phyloP scores from a whole-genome alignment of 2,113 vertebrate genomes.

The Silurus meridionalis region DNA sequence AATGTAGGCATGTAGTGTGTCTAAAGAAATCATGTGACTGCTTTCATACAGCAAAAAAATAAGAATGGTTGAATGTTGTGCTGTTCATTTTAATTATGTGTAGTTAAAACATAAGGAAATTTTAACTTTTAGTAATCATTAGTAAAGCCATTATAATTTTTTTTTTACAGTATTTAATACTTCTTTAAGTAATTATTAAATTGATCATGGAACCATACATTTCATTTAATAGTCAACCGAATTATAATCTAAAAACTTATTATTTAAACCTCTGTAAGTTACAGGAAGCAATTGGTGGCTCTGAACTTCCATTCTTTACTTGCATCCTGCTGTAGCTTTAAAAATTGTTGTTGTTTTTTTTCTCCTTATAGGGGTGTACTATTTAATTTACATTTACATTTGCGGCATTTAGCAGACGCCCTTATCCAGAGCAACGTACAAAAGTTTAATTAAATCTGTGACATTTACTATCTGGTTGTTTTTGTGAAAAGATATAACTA shows the following conservation, averaged over 20 bases:
- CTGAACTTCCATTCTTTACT: neutral
- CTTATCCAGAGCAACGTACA: no score
- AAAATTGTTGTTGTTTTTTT: neutral
- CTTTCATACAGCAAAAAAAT: slow-evolving; percentile 3
- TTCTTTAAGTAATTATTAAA: neutral
- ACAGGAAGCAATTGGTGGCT: neutral
- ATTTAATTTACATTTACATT: no score
- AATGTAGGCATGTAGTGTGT: slow-evolving; percentile 19
- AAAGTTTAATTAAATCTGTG: neutral
- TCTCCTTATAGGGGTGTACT: neutral
- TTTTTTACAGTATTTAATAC: no score
- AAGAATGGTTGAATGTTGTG: neutral
- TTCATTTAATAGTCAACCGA: no score
- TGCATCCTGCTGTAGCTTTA: neutral
- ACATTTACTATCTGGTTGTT: neutral
- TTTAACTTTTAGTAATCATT: neutral
- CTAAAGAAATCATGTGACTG: neutral
- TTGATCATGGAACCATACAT: neutral
- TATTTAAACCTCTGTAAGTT: neutral
- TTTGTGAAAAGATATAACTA: neutral
- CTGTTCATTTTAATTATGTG: neutral
- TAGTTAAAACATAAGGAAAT: neutral
- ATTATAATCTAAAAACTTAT: no score
- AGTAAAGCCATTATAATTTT: neutral
- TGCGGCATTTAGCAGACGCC: no score